Evolutionary conservation across 2,888 invertebrate genomes (phyloP), one percentile per base, ranked within the genome.

Genomic region (Sinodicranocentrus sp.): DNA sequence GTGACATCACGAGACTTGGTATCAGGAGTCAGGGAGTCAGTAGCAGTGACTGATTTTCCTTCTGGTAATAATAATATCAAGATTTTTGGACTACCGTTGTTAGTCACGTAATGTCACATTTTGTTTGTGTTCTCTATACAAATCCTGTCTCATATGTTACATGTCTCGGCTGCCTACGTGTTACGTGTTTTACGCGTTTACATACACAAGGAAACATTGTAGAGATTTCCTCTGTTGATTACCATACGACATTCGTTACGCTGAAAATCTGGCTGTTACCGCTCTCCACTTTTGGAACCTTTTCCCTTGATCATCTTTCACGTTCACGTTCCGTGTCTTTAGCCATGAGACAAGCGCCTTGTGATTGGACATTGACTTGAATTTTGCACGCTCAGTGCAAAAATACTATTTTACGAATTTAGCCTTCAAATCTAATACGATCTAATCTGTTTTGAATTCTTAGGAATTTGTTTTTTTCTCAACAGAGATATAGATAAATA

Each of bases 291-390:
- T 3, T 6, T 57, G 21, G 3, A 57, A 5, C 52, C 19, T 21
- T 57, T 68, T 48, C 68, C n/a, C 52, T 68, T 68, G 10, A 39
- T 52, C 68, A 48, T 43, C 67, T 43, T 78, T 78, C 78, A 48
- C 44, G 68, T 70, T 57, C 44, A 70, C 77, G 48, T 63, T 78
- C 71, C 71, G 52, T 48, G 25, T 70, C 59, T 59, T 78, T 78
- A 61, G 39, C 61, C 26, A 13, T 52, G 70, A 28, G 57, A 78
- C 28, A 71, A 71, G 61, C 78, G 25, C 52, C 57, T 78, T 52
- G 52, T 71, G 71, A 78, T 78, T 70, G 78, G 63, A 71, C 71
- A 78, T 61, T 63, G 52, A 71, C 71, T 78, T 33, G 61, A 71
- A 39, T 39, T 65, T 43, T 65, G 19, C 43, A 65, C 39, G 19